phyloP scores from a whole-genome alignment of 1,140 invertebrate genomes.

The Atta texana region DNA sequence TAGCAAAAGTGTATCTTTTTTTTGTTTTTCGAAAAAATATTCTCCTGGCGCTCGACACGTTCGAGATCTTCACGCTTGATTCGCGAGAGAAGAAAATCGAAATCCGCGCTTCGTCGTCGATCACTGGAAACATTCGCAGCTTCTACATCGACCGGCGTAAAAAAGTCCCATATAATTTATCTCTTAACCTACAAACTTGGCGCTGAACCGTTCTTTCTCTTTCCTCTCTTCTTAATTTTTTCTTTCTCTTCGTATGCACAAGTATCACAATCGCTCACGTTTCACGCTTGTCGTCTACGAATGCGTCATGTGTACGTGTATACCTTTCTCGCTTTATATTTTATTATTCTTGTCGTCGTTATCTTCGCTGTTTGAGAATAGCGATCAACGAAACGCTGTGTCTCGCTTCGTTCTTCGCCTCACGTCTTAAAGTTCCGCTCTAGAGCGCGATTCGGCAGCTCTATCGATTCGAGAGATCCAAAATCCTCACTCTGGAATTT shows the following conservation, averaged over 20 bases:
- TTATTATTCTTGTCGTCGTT: background rate
- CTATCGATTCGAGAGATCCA: conserved; percentile 39
- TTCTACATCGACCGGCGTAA: conserved; percentile 67
- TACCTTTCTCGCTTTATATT: conserved; percentile 41
- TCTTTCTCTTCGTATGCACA: conserved; percentile 56
- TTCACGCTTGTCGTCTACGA: conserved; percentile 66
- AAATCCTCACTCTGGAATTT: conserved; percentile 30
- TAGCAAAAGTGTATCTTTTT: background rate
- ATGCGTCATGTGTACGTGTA: conserved; percentile 42
- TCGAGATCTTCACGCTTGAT: conserved; percentile 22
- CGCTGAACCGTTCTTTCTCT: conserved; percentile 25
- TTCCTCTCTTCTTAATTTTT: background rate
- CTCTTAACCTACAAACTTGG: conserved; percentile 68
- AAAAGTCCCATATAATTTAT: conserved; percentile 75
- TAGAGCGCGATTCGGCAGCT: conserved; percentile 25
- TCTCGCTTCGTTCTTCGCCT: background rate
- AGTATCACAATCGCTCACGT: conserved; percentile 74
- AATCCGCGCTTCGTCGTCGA: conserved; percentile 53
- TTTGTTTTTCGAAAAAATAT: conserved; percentile 2
- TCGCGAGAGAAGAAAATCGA: conserved; percentile 42
- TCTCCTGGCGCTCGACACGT: conserved; percentile 37
- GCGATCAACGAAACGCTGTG: background rate
- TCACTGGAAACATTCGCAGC: conserved; percentile 62
- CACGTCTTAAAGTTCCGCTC: conserved; percentile 22
- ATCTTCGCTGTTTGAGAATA: background rate